Evolutionary conservation across 1,140 invertebrate species (phyloP), one percentile per base, ranked within the genome.

Genomic region (Heliconius nattereri): DNA sequence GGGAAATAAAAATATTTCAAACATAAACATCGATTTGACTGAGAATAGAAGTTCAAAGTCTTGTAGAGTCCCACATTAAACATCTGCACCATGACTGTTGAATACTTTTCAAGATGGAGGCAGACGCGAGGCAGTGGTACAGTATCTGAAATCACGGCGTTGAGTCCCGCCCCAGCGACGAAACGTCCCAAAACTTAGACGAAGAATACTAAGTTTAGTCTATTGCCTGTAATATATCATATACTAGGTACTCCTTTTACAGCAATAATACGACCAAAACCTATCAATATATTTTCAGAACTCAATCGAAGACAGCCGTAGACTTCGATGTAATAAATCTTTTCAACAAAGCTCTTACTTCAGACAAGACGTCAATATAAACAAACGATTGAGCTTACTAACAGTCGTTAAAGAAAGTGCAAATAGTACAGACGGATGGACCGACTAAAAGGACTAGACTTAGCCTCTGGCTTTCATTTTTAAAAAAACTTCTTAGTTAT

Each of bases 271-370:
- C 23, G 11, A 29, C 26, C 26, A 66, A 66, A 66, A 66, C 60
- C 60, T 26, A 66, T 20, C 57, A 66, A 52, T 74, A 45, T 75
- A 75, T 75, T 75, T 75, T 40, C 7, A 20, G 74, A 16, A 23
- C 74, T n/a, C 37, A 37, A 75, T 75, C 23, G 60, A 75, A 75
- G 74, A 35, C 74, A 66, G 60, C 49, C 54, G 49, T 66, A 60
- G 57, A 66, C 57, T 66, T 75, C 74, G 45, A 40, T 54, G 45
- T 37, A 52, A 75, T 75, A 37, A 75, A 75, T 75, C 74, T 75
- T 52, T 66, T 26, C 52, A 75, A 75, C 54, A 35, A 23, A 37
- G 29, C 29, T 75, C 13, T 20, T 66, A 75, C 74, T 66, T 75
- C 16, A 75, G 57, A 66, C 57, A 66, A 66, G 57, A 66, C 60